Evolutionary conservation across 2,797 vertebrate species (phyloP).

Genomic region (Channallabes apus): DNA sequence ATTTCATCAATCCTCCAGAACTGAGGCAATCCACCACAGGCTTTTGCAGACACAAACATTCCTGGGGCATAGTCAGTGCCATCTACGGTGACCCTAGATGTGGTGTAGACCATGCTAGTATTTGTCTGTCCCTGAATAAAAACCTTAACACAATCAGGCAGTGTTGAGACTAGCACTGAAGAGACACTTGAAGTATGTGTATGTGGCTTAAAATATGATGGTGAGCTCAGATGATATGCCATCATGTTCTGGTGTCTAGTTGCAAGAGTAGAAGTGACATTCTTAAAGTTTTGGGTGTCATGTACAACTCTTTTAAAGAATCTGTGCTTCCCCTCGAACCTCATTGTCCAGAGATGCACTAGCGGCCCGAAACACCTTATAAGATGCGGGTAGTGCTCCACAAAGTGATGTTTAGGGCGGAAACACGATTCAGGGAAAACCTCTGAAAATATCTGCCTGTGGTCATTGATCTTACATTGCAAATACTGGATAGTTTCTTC

Average conservation of each 20-base stretch:
- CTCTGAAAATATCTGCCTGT: background rate
- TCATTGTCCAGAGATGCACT: background rate
- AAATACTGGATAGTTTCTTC: constrained; percentile 23
- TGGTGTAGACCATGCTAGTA: background rate
- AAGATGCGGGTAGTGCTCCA: background rate
- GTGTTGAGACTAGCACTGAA: background rate
- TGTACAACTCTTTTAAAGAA: constrained; percentile 25
- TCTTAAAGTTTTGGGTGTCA: constrained; percentile 43
- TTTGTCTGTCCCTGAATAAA: constrained; percentile 21
- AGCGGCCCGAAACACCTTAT: background rate
- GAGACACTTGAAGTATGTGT: constrained; percentile 27
- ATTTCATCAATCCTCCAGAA: constrained; percentile 45
- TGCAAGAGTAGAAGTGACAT: constrained; percentile 6
- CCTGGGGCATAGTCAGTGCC: constrained; percentile 37
- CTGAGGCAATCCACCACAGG: constrained; percentile 18
- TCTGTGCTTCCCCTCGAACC: background rate
- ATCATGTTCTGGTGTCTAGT: constrained; percentile 44
- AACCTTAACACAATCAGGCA: constrained; percentile 8
- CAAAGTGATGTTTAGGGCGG: background rate
- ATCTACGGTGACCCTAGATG: constrained; percentile 17
- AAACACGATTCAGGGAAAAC: background rate
- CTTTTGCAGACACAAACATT: constrained; percentile 42
- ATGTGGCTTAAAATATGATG: constrained; percentile 37
- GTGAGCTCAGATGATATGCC: constrained; percentile 33
- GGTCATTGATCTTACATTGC: background rate